A percentile compares a stretch with the other conserved stretches of the same genome.
These are phyloP conservation scores for Physocephala rufipes DNA, from an alignment of 2,888 invertebrate species.

Conservation along the genomic window DNA sequence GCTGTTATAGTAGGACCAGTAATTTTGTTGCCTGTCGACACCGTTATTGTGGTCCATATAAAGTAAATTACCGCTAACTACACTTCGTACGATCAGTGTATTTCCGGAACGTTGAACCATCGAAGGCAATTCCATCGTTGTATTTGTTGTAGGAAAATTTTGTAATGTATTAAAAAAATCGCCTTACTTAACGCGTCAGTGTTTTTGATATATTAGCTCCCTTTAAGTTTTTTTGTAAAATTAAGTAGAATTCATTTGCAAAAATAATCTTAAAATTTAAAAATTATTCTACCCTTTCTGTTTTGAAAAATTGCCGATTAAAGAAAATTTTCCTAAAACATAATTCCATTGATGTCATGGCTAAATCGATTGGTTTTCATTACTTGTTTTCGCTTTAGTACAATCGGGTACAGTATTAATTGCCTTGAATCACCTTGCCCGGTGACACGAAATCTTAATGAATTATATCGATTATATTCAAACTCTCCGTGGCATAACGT, in stretches of 20 bases:
- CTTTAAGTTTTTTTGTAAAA: not conserved
- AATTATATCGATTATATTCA: too few relatives aligned
- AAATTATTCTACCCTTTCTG: not conserved
- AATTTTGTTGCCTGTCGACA: conserved; percentile 44
- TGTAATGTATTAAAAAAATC: not conserved
- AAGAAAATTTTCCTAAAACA: not conserved
- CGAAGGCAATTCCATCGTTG: conserved; percentile 69
- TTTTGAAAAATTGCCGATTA: not conserved
- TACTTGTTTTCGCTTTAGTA: not conserved
- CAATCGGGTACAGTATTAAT: not conserved
- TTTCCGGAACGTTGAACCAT: conserved; percentile 74
- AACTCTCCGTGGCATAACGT: too few relatives aligned
- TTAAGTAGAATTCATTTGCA: too few relatives aligned
- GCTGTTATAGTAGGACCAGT: conserved; percentile 51
- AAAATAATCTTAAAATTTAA: too few relatives aligned
- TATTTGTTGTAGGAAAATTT: not conserved
- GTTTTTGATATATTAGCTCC: not conserved
- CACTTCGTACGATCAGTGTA: conserved; percentile 71
- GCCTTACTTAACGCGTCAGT: too few relatives aligned
- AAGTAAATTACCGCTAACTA: conserved; percentile 71
- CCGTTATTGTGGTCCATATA: conserved; percentile 63
- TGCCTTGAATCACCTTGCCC: too few relatives aligned
- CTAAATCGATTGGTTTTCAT: not conserved
- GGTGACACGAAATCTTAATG: too few relatives aligned
- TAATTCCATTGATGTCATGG: not conserved